phyloP scores from a whole-genome alignment of 2,113 vertebrate genomes.

The Pundamilia nyererei region DNA sequence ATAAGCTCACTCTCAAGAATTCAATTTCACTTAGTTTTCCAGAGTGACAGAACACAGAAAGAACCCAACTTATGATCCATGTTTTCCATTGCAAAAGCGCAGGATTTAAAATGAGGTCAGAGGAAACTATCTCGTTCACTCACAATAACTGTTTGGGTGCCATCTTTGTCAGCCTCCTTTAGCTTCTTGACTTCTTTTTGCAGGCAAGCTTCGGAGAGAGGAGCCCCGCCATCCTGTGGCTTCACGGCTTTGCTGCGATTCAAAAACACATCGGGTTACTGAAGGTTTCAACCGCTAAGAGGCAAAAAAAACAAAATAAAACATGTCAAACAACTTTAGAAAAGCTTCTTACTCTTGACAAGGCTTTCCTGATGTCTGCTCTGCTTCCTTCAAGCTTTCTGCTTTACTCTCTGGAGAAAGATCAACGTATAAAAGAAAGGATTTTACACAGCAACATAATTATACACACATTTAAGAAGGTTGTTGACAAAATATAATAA shows the following conservation, averaged over 20 bases:
- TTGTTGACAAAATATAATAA: neutral
- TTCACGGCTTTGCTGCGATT: slow-evolving; percentile 12
- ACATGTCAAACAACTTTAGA: neutral
- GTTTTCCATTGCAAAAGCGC: neutral
- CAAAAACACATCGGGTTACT: slow-evolving; percentile 1
- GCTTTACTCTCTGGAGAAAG: neutral
- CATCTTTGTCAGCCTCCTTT: slow-evolving; percentile 80
- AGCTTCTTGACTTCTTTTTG: slow-evolving; percentile 80
- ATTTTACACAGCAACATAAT: neutral
- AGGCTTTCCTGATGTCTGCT: neutral
- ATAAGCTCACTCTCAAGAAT: neutral
- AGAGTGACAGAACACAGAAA: neutral
- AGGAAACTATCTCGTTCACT: slow-evolving; percentile 41
- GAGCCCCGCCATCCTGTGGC: slow-evolving; percentile 50
- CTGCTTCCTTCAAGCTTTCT: neutral
- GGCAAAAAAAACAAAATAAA: neutral
- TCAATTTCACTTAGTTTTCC: neutral
- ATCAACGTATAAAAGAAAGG: neutral
- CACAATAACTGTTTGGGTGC: slow-evolving; percentile 83
- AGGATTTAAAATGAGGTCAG: neutral
- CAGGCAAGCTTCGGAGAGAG: slow-evolving; percentile 74
- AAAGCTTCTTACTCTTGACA: slow-evolving; percentile 36
- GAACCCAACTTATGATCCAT: neutral
- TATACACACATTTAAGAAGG: neutral
- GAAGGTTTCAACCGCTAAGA: neutral